Base-by-base conservation (phyloP, 2,888 invertebrate genomes). In the Cataglyphis altisquamis region DNA sequence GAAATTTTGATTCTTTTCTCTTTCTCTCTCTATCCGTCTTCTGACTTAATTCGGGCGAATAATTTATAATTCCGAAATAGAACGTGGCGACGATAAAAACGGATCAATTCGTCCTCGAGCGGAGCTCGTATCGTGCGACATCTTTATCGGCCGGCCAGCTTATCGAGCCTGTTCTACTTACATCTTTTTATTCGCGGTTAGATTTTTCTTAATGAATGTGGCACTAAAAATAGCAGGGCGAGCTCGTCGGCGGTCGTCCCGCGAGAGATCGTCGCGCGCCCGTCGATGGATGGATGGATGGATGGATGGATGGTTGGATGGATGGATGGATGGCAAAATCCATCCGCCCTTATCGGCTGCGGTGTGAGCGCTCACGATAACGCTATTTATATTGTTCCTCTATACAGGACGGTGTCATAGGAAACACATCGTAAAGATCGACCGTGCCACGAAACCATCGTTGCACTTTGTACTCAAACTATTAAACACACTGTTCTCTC, bases 171-270 rank as follows among this genome's bases (percentile, higher is more conserved):
- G 55, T 77, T 67, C 55, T 41, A 67, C 68, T 77, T 57, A 55
- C 67, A 67, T 77, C 55, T 67, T 77, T 77, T 77, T 57, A 77
- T 77, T 77, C 39, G 67, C 29, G 39, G 67, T 39, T 75, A 75
- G 55, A 77, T 77, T 77, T 52, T 77, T 77, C 66, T 77, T 66
- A 77, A 77, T 77, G 39, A 77, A 77, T 15, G 77, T n/a, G 32
- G 15, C 32, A 15, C 29, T 77, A 77, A 57, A 77, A 57, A 77
- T 67, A 77, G 29, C 21, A 60, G 25, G 57, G 32, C 62, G 39
- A 55, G 52, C 12, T 64, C n/a, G 25, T 63, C 45, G 48, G 18
- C 55, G 66, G 29, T 77, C 55, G 39, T 77, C 41, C 67, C 55
- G 68, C 57, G 68, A 77, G 55, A 77, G 67, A 64, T 67, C 39